A percentile compares a stretch with the other conserved stretches of the same genome.
Conservation (phyloP, 2,113 vertebrate genomes). For the Macrotus californicus region DNA sequence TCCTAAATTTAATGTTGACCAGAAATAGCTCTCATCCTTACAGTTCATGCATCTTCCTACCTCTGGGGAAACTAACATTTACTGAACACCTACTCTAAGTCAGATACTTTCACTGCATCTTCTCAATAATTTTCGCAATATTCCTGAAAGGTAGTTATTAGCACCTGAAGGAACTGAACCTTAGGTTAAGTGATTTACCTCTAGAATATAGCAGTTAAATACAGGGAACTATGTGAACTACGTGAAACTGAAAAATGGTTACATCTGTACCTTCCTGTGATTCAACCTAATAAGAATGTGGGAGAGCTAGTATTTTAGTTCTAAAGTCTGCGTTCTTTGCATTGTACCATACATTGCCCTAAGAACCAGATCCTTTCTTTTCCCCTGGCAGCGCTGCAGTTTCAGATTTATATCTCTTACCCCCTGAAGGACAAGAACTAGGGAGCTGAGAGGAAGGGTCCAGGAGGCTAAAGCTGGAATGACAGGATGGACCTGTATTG, state of each 20-base stretch:
- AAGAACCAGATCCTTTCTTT: neutral
- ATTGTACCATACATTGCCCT: neutral
- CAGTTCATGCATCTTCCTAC: neutral
- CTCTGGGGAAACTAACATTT: slow-evolving; percentile 15
- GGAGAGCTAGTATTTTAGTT: neutral
- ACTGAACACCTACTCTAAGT: neutral
- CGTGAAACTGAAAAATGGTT: neutral
- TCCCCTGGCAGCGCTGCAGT: neutral
- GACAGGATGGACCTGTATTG: neutral
- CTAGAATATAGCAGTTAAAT: neutral
- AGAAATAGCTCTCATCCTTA: neutral
- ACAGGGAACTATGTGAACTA: neutral
- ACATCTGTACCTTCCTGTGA: neutral
- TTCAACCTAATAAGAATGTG: neutral
- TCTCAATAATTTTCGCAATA: neutral
- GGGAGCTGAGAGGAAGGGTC: neutral
- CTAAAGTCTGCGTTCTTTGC: neutral
- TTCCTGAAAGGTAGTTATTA: neutral
- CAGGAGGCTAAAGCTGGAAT: neutral
- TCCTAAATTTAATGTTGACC: neutral
- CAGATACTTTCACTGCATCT: neutral
- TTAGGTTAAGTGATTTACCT: neutral
- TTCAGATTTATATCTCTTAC: neutral
- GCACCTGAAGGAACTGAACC: neutral
- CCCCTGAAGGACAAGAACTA: neutral